Evolutionary conservation across 1,140 invertebrate species (phyloP).

Genomic region (Ostrea edulis): DNA sequence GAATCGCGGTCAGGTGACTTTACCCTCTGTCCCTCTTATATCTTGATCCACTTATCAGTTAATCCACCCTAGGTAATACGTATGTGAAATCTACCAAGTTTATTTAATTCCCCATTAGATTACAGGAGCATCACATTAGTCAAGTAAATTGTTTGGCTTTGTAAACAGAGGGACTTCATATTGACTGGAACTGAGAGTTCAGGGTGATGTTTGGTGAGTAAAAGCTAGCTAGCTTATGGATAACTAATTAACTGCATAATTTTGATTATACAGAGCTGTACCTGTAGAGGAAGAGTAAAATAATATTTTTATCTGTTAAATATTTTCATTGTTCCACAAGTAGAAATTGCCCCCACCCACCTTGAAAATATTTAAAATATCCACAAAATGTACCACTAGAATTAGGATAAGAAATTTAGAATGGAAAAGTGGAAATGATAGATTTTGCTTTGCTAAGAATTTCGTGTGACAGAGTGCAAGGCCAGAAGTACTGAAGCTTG

Average conservation of each 20-base stretch:
- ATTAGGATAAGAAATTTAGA: too few species aligned
- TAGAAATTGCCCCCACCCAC: too few species aligned
- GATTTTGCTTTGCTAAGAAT: too few species aligned
- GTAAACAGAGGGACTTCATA: background rate
- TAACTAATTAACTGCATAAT: background rate
- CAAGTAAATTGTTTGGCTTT: conserved; percentile 17
- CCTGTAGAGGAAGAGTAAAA: too few species aligned
- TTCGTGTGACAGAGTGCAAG: background rate
- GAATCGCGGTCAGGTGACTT: background rate
- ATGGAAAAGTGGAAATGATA: too few species aligned
- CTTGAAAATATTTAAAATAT: too few species aligned
- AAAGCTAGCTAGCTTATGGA: too few species aligned
- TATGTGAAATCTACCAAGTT: conserved; percentile 22
- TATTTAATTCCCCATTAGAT: conserved; percentile 32
- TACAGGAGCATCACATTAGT: conserved; percentile 12
- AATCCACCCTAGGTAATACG: conserved; percentile 21
- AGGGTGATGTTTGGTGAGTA: background rate
- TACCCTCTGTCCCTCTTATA: background rate
- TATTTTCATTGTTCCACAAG: too few species aligned
- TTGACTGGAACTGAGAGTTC: background rate
- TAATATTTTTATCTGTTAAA: too few species aligned
- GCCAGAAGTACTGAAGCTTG: background rate
- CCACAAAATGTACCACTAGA: too few species aligned
- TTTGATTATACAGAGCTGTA: too few species aligned
- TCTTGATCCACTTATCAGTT: conserved; percentile 26